Base-by-base conservation (phyloP, 2,113 vertebrate genomes). In the Protobothrops mucrosquamatus region DNA sequence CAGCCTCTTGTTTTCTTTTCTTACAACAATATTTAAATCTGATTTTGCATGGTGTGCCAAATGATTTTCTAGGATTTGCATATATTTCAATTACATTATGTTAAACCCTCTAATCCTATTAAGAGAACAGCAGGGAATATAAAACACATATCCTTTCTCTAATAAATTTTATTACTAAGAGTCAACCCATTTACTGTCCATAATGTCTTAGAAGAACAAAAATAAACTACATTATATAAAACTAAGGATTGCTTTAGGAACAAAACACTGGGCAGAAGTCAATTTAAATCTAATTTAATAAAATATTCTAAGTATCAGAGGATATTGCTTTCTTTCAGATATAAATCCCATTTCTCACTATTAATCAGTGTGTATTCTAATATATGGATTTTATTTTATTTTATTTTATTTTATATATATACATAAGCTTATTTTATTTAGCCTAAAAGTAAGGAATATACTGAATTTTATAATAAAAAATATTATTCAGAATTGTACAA, bases 81-180 rank as follows among this genome's bases (percentile, higher is more conserved):
- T 88, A 56, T 34, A 94, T 96, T 88, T 94, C 9, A 92, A 87
- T 57, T 89, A 94, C 56, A 64, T 93, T 48, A 54, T 54, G 23
- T 51, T 95, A 88, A 87, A 95, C 92, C 64, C 92, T 93, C 56
- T 93, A 93, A 95, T 95, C 94, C 88, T 92, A 91, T 96, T 96
- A 94, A 91, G 51, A 92, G 91, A 96, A 92, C 10, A 91, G 54
- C 18, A 93, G 2, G 89, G 29, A 92, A 87, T 88, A n/a, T 69
- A 89, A 95, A 91, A 22, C 23, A 94, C 56, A 95, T 91, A 94
- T 55, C 54, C 6, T 94, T 94, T 87, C 88, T 39, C n/a, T 93
- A 55, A 74, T 92, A 74, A 87, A 46, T 39, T 87, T 57, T 88
- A 52, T 54, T 95, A 94, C 93, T 74, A 95, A 57, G 20, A 29